Evolutionary conservation across 2,797 vertebrate genomes (phyloP).

Genomic region (Staurois parvus): DNA sequence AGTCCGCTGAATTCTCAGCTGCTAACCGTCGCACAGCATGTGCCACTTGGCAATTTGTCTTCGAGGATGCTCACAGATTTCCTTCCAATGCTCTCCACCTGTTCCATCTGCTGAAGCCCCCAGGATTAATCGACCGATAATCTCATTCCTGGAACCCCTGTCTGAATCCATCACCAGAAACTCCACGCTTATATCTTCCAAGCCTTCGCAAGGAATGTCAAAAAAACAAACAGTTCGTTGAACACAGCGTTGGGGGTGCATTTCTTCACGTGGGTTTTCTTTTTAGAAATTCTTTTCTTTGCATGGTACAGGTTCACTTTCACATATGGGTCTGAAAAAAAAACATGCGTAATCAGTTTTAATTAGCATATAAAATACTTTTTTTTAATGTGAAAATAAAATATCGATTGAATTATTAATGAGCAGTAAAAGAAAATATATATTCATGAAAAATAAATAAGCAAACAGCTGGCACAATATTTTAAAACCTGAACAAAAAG

Average conservation of each 20-base stretch:
- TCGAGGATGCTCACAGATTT: slow-evolving; percentile 96
- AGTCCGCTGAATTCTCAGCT: slow-evolving; percentile 54
- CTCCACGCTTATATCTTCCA: slow-evolving; percentile 95
- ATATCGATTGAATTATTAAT: neutral
- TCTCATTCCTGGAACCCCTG: slow-evolving; percentile 80
- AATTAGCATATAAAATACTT: neutral
- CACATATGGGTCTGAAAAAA: slow-evolving; percentile 89
- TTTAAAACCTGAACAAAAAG: too few relatives aligned
- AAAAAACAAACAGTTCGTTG: slow-evolving; percentile 99
- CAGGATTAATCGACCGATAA: slow-evolving; percentile 87
- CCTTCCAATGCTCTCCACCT: slow-evolving; percentile 95
- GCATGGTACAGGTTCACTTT: slow-evolving; percentile 97
- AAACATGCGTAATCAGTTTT: neutral
- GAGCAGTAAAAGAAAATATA: neutral
- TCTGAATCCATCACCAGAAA: slow-evolving; percentile 97
- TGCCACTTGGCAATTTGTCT: slow-evolving; percentile 99
- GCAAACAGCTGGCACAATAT: neutral
- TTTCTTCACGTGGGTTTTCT: slow-evolving; percentile 98
- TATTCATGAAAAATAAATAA: neutral
- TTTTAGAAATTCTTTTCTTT: slow-evolving; percentile 96
- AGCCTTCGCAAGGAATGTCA: slow-evolving; percentile 91
- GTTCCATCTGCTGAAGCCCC: slow-evolving; percentile 87
- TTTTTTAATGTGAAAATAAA: neutral
- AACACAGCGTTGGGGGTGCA: slow-evolving; percentile 95
- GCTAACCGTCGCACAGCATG: slow-evolving; percentile 88